phyloP scores from a whole-genome alignment of 2,888 invertebrate species.

The Hermaeophaga mercurialis region DNA sequence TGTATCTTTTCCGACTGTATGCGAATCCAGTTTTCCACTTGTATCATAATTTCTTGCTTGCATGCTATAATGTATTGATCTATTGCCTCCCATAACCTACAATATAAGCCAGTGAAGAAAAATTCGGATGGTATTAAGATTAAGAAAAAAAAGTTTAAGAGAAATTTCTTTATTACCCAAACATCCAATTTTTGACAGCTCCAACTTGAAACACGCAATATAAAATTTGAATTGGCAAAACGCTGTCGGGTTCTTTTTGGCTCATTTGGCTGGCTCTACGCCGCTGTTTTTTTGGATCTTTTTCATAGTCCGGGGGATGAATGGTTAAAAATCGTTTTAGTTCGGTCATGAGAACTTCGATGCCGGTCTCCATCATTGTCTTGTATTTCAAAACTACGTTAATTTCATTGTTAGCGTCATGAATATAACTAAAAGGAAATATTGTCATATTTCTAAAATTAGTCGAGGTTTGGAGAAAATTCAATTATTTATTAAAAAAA shows the following conservation, averaged over 20 bases:
- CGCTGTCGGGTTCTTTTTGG: slow-evolving; percentile 32
- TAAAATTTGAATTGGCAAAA: slow-evolving; percentile 44
- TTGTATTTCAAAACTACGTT: slow-evolving; percentile 42
- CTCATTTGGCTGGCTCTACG: slow-evolving; percentile 41
- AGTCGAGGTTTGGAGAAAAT: too few species aligned
- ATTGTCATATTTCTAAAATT: too few species aligned
- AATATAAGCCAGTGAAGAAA: too few species aligned
- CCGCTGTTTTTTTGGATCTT: slow-evolving; percentile 43
- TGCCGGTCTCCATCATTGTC: slow-evolving; percentile 33
- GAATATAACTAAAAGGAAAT: background rate
- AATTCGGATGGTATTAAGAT: too few species aligned
- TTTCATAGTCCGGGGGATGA: slow-evolving; percentile 39
- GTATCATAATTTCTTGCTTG: slow-evolving; percentile 38
- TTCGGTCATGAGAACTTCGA: slow-evolving; percentile 45
- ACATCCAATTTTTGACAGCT: slow-evolving; percentile 51
- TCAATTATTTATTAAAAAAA: too few species aligned
- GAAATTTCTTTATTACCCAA: slow-evolving; percentile 41
- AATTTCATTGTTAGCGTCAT: slow-evolving; percentile 30
- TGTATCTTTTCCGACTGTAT: slow-evolving; percentile 35
- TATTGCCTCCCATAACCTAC: slow-evolving; percentile 48
- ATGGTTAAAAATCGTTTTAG: slow-evolving; percentile 42
- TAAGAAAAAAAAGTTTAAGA: too few species aligned
- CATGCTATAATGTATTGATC: slow-evolving; percentile 40
- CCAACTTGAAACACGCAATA: slow-evolving; percentile 46
- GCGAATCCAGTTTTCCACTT: slow-evolving; percentile 39